Conservation (phyloP, 2,113 vertebrate genomes). For the Brachyhypopomus occidentalis region DNA sequence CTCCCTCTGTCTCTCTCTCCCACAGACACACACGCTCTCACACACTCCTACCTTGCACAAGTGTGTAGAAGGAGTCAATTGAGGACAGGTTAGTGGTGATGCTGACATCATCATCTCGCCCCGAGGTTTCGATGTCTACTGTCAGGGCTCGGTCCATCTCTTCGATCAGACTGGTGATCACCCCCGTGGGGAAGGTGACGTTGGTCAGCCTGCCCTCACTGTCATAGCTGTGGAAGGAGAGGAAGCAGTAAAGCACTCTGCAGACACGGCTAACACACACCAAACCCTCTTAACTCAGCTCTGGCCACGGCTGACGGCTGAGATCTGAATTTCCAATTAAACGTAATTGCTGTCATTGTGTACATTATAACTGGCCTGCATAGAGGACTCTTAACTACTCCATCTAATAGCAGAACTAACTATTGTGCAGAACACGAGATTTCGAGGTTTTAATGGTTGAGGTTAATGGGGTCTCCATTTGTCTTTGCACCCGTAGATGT, state of each 20-base stretch:
- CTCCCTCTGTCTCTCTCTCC: too few relatives aligned
- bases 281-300: too few relatives aligned
- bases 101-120: slow-evolving; percentile 94
- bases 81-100: slow-evolving; percentile 97
- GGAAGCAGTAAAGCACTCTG: neutral
- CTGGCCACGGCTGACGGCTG: too few relatives aligned
- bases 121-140: slow-evolving; percentile 94
- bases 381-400: neutral
- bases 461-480: neutral
- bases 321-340: neutral
- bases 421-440: neutral
- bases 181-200: slow-evolving; percentile 95
- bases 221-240: slow-evolving; percentile 82
- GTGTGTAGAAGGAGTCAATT: slow-evolving; percentile 95
- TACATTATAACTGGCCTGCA: neutral
- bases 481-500: neutral
- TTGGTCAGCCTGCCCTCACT: slow-evolving; percentile 96
- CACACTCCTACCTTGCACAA: slow-evolving; percentile 87
- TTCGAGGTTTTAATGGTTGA: neutral
- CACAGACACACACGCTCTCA: neutral
- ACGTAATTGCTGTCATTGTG: neutral
- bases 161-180: slow-evolving; percentile 92
- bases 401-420: neutral
- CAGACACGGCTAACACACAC: too few relatives aligned
- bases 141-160: slow-evolving; percentile 96